Evolutionary conservation across 2,797 vertebrate species (phyloP).

Genomic region (Circus cinereus): DNA sequence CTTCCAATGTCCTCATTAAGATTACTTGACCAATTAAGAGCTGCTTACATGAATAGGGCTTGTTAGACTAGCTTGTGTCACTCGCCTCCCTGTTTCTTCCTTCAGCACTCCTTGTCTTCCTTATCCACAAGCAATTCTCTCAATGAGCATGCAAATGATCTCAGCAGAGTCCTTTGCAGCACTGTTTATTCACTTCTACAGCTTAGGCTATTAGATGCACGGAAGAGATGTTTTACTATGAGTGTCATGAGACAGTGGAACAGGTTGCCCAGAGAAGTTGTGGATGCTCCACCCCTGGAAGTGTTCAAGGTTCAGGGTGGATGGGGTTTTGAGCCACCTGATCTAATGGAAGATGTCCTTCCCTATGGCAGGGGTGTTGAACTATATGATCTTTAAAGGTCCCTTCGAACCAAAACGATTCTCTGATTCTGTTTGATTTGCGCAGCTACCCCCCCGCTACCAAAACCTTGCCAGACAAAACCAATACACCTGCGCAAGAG

Average conservation of each 20-base stretch:
- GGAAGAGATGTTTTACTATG: background rate
- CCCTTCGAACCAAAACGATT: background rate
- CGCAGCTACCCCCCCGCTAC: background rate
- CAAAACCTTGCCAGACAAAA: too few species aligned
- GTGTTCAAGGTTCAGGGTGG: background rate
- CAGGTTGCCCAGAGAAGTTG: background rate
- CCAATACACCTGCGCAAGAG: background rate
- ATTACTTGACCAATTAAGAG: background rate
- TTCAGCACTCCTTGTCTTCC: background rate
- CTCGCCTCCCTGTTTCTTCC: background rate
- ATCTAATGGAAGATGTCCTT: background rate
- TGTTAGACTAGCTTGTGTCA: background rate
- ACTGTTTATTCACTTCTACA: background rate
- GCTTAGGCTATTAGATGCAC: background rate
- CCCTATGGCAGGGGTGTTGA: accelerated
- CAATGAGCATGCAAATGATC: background rate
- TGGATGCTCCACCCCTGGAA: background rate
- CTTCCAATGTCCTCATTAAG: background rate
- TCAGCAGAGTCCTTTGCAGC: background rate
- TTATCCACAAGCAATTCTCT: background rate
- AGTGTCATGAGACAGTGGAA: background rate
- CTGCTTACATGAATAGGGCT: background rate
- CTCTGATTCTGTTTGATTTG: background rate
- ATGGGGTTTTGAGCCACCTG: background rate
- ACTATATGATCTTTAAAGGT: background rate